Evolutionary conservation across 37 sponge, comb jelly and placozoan genomes (phyloP).

Genomic region (Haliclona indistincta): DNA sequence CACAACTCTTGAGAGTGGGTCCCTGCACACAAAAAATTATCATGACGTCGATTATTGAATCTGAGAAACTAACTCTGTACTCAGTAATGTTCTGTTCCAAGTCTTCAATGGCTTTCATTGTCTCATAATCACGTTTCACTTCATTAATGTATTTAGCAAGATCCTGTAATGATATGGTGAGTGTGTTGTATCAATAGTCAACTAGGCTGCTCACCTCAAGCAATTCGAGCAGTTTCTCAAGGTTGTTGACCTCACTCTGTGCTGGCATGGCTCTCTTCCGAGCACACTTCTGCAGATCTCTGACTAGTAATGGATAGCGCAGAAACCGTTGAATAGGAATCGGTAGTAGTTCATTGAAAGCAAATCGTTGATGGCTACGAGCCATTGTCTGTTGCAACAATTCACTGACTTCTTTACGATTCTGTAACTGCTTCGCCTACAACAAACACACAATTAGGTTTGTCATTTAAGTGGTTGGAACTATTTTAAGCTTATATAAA

Average conservation of each 20-base stretch:
- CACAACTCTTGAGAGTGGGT: conserved; percentile 35
- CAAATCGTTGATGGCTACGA: conserved; percentile 64
- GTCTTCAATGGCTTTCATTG: conserved; percentile 53
- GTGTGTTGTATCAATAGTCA: conserved; percentile 6
- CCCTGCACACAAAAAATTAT: conserved; percentile 5
- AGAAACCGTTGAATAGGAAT: conserved; percentile 87
- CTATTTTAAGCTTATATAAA: no score
- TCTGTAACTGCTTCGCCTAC: conserved; percentile 57
- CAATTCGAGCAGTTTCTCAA: conserved; percentile 26
- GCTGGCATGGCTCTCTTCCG: conserved; percentile 19
- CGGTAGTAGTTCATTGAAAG: conserved; percentile 78
- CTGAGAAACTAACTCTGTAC: conserved; percentile 16
- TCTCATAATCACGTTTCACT: conserved; percentile 72
- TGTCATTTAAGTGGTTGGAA: no score
- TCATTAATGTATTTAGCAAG: conserved; percentile 79
- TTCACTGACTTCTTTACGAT: conserved; percentile 27
- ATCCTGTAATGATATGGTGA: conserved; percentile 34
- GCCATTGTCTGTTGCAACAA: conserved; percentile 19
- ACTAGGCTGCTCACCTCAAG: conserved; percentile 31
- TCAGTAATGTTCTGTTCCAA: conserved; percentile 56
- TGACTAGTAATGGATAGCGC: conserved; percentile 79
- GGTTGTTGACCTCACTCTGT: conserved; percentile 15
- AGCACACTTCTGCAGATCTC: conserved; percentile 65
- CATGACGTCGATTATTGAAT: conserved; percentile 2
- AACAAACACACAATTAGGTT: no score